Base-by-base conservation (phyloP, 2,888 invertebrate genomes). In the Encarsia formosa region DNA sequence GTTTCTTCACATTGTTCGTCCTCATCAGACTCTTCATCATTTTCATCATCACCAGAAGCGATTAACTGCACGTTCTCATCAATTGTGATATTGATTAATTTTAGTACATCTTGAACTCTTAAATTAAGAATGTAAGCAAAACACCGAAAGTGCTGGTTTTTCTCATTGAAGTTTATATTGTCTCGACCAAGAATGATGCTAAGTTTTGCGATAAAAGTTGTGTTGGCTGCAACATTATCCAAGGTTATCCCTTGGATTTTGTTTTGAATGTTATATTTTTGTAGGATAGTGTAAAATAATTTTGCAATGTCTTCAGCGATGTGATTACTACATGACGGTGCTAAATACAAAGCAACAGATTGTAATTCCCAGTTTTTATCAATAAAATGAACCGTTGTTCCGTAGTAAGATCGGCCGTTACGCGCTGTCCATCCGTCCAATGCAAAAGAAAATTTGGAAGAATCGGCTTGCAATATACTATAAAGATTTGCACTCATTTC, bases 121-220 rank as follows among this genome's bases (percentile, higher is more conserved):
- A 39, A 39, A 47, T 47, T 47, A 13, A 47, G 16, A 32, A 47
- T 47, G 23, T 47, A 23, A 4, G 18, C 31, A 13, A 47, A 32
- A 18, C 32, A 39, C 23, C 32, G 11, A 16, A 47, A 47, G 13
- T 40, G 47, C 19, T 47, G 22, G 9, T 23, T 15, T 5, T 39
- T 23, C 6, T 9, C 11, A 31, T 40, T 13, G 32, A 40, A 47
- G 13, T n/a, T 8, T 6, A 40, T 32, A 5, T 22, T 15, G 11
- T 47, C 23, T 2, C 24, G 11, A 5, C 5, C 13, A 16, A 47
- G 8, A 11, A 40, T 16, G 6, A 23, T 40, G 15, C 3, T 8
- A 31, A 32, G 37, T 23, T 47, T 40, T 9, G n/a, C 6, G 3
- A 32, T 47, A 18, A 47, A 47, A 1, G 39, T 47, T 8, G 32